Base-by-base conservation (phyloP, 2,888 invertebrate species). In the Aromia moschata region DNA sequence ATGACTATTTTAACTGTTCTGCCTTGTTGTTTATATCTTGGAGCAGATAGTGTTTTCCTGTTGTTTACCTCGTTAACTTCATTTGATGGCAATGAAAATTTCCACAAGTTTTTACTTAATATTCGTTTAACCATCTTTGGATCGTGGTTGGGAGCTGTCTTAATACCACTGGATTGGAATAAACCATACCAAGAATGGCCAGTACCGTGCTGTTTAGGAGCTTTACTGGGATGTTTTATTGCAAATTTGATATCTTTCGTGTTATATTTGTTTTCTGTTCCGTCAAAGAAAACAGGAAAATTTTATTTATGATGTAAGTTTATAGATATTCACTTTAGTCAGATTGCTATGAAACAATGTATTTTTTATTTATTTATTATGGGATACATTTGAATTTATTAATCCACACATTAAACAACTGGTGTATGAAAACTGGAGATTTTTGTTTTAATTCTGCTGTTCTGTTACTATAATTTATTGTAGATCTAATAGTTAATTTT, bases 81-180 rank as follows among this genome's bases (percentile, higher is more conserved):
- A 25, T 82, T 82, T 64, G 78, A 84, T 4, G 83, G 82, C 14
- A 83, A 85, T 62, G 84, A 84, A 5, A 74, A 85, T 5, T 77
- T 82, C 37, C 84, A 85, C 45, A 85, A 87, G 81, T 79, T 88
- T 44, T 83, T 87, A 53, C 82, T 83, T 36, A 85, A 85, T 69
- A 82, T 87, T 2, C 73, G 85, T 55, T 73, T 85, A 53, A 86
- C 89, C 0, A 75, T 93, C 9, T 78, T 91, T 25, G 94, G 94
- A 1, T 87, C 92, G 2, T 95, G 94, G 94, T 73, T 92, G 1
- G 93, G 94, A 3, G 92, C 93, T 1, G 84, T 91, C 56, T 90
- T 92, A 0, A 92, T 96, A 65, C 95, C 96, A 0, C 81, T 96
- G 25, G 96, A 96, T 77, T 96, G 96, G 96, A 92, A 94, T 78